These are phyloP conservation scores for Otocyon megalotis DNA, from an alignment of 2,113 vertebrate genomes.

Conservation along the genomic window DNA sequence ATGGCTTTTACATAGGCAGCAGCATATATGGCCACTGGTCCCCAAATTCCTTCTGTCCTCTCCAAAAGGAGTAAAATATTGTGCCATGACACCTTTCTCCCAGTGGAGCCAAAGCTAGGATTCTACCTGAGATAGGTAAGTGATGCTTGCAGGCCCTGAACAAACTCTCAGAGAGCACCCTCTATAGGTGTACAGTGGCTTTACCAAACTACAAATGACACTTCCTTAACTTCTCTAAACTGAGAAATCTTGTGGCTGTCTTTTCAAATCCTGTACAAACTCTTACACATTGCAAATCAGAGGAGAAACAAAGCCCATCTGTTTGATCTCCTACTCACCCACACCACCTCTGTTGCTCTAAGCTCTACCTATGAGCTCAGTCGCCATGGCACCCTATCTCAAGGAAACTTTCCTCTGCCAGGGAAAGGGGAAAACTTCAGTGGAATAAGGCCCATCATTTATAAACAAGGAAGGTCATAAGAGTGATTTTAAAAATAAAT, in stretches of 20 bases:
- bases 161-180: background rate
- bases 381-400: background rate
- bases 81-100: background rate
- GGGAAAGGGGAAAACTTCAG: background rate
- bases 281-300: background rate
- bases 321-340: background rate
- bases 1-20: background rate
- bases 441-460: background rate
- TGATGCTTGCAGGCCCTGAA: too few relatives aligned
- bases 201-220: background rate
- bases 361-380: background rate
- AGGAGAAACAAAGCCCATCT: background rate
- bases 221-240: background rate
- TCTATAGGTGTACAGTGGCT: background rate
- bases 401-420: background rate
- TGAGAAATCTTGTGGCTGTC: background rate
- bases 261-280: background rate
- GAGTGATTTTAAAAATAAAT: background rate
- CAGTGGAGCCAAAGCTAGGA: background rate
- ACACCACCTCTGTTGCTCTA: background rate
- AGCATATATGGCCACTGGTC: fast-evolving
- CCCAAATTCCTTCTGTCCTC: background rate
- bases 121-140: background rate
- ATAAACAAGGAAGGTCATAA: background rate
- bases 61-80: background rate